Evolutionary conservation across 2,797 vertebrate species (phyloP).

Genomic region (Meda fulgida): DNA sequence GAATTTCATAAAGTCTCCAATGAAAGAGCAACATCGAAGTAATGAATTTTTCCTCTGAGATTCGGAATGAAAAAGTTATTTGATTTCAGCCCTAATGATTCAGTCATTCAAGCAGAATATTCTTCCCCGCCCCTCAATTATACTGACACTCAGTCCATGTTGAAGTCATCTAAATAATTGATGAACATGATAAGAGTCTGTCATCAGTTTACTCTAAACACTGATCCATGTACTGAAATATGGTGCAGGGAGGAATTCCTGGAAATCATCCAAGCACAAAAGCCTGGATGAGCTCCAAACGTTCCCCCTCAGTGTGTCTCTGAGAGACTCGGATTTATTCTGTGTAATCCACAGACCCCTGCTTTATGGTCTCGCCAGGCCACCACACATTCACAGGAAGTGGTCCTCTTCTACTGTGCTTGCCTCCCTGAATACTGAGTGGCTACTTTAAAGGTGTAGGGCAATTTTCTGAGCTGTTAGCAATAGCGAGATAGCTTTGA

Average conservation of each 20-base stretch:
- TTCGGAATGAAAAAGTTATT: background rate
- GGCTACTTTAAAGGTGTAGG: background rate
- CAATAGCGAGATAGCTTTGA: no score
- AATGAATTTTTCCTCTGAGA: background rate
- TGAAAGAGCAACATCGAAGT: background rate
- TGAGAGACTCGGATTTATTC: constrained; percentile 8
- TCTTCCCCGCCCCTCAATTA: background rate
- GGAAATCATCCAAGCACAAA: constrained; percentile 35
- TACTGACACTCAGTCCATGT: background rate
- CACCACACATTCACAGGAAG: constrained; percentile 35
- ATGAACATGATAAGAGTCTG: constrained; percentile 25
- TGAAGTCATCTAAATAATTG: constrained; percentile 16
- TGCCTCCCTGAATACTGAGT: background rate
- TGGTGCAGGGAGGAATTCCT: constrained; percentile 15
- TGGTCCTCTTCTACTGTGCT: background rate
- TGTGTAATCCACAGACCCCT: constrained; percentile 1
- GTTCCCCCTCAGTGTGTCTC: constrained; percentile 21
- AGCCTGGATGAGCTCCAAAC: constrained; percentile 30
- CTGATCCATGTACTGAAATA: constrained; percentile 17
- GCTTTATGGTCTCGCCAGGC: constrained; percentile 35
- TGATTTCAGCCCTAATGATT: background rate
- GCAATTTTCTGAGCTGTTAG: no score
- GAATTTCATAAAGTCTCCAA: background rate
- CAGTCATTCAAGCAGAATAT: background rate
- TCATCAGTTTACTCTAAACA: constrained; percentile 37